Percentiles rank a stretch among this genome's conserved stretches.
These are phyloP conservation scores for Leptogaster cylindrica DNA, from an alignment of 2,888 invertebrate species.

Conservation along the genomic window DNA sequence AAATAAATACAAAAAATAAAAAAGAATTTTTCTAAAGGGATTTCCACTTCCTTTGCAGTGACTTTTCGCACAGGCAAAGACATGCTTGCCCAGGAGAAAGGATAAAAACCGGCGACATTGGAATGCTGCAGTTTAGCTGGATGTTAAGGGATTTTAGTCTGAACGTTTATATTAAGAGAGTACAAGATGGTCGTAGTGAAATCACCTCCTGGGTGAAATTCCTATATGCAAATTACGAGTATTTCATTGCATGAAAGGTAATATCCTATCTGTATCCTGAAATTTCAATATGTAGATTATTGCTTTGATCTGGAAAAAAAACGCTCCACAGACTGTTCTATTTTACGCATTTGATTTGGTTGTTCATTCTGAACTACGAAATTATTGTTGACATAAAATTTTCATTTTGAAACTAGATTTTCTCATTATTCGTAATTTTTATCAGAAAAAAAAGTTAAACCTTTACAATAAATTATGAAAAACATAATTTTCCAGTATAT, in stretches of 20 bases:
- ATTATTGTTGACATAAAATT: too few species aligned
- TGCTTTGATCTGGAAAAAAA: too few species aligned
- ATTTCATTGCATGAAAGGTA: background rate
- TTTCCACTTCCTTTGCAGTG: slow-evolving; percentile 17
- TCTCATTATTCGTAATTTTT: too few species aligned
- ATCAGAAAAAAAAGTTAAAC: too few species aligned
- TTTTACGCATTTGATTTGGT: too few species aligned
- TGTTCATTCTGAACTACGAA: too few species aligned
- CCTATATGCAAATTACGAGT: slow-evolving; percentile 26
- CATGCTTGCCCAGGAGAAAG: background rate
- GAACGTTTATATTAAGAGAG: slow-evolving; percentile 19
- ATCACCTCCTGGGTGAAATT: slow-evolving; percentile 15
- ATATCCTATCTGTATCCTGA: background rate
- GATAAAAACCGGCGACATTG: slow-evolving; percentile 4
- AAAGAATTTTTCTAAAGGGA: slow-evolving; percentile 1
- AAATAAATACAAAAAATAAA: background rate
- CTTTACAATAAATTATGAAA: too few species aligned
- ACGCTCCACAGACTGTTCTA: too few species aligned
- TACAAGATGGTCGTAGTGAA: background rate
- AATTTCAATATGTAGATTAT: background rate
- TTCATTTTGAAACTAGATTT: too few species aligned
- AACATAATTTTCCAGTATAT: too few species aligned
- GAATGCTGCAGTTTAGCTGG: slow-evolving; percentile 18
- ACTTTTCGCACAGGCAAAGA: background rate
- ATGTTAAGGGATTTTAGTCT: slow-evolving; percentile 11